Conservation (phyloP, 92 coral and sea anemone genomes). For the Porites evermanni region DNA sequence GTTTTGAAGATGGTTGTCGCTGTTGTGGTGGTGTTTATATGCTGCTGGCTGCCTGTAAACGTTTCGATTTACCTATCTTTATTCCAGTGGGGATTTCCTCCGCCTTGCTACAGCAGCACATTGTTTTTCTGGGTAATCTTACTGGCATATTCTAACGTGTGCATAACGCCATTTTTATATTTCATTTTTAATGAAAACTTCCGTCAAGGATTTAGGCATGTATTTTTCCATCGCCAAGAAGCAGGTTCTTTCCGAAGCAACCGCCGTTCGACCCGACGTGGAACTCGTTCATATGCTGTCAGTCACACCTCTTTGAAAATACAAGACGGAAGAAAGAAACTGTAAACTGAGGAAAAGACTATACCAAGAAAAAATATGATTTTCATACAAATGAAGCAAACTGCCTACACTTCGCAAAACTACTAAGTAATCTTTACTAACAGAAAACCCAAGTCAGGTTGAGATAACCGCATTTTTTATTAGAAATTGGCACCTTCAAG, state of each 20-base stretch:
- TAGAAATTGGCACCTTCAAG: too few relatives aligned
- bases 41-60: slow-evolving; percentile 73
- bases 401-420: too few relatives aligned
- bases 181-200: slow-evolving; percentile 74
- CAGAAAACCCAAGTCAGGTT: too few relatives aligned
- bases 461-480: too few relatives aligned
- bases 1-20: slow-evolving; percentile 70
- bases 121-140: slow-evolving; percentile 61
- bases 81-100: slow-evolving; percentile 34
- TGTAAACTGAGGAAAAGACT: neutral
- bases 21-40: slow-evolving; percentile 66
- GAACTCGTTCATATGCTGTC: neutral
- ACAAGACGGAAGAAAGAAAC: too few relatives aligned
- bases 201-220: slow-evolving; percentile 58
- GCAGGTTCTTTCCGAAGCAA: slow-evolving; percentile 3
- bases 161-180: slow-evolving; percentile 60
- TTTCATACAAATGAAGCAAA: too few relatives aligned
- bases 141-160: slow-evolving; percentile 67
- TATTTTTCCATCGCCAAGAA: neutral
- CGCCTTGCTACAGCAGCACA: slow-evolving; percentile 28
- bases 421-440: too few relatives aligned
- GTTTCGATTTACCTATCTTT: slow-evolving; percentile 36
- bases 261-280: slow-evolving; percentile 9
- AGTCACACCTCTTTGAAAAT: neutral
- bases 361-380: too few relatives aligned